A percentile compares a stretch with the other conserved stretches of the same genome.
Evolutionary conservation across 2,797 vertebrate genomes (phyloP).

Genomic region (Aldrovandia affinis): DNA sequence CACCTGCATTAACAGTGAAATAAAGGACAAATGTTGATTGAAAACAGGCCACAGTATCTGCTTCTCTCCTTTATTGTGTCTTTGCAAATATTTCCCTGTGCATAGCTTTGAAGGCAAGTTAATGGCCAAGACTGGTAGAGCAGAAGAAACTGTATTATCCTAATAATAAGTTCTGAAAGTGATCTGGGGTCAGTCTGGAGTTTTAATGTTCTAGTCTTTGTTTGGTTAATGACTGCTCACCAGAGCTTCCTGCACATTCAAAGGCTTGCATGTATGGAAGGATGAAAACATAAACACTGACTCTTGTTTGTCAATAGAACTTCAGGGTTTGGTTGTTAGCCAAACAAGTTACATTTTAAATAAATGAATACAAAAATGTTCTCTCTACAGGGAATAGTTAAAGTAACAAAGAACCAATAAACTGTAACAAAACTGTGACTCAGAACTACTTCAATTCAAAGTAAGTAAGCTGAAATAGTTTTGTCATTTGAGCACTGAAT

Average conservation of each 20-base stretch:
- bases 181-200: slow-evolving; percentile 14
- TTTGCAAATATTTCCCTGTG: not conserved
- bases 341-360: not conserved
- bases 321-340: not conserved
- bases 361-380: not conserved
- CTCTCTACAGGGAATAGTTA: not conserved
- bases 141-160: slow-evolving; percentile 24
- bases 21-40: not conserved
- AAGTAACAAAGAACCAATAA: not conserved
- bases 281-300: not conserved
- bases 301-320: not conserved
- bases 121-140: slow-evolving; percentile 24
- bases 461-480: not conserved
- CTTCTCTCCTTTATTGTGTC: not conserved
- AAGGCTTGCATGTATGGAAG: not conserved
- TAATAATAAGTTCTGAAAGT: slow-evolving; percentile 28
- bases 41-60: not conserved
- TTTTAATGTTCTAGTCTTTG: slow-evolving; percentile 20
- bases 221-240: slow-evolving; percentile 16
- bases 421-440: not conserved
- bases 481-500: not conserved
- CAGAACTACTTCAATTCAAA: not conserved
- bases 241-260: slow-evolving; percentile 4
- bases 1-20: not conserved
- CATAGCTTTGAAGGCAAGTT: not conserved